These are phyloP conservation scores for Camponotus floridanus DNA, from an alignment of 1,140 invertebrate genomes.

Conservation along the genomic window DNA sequence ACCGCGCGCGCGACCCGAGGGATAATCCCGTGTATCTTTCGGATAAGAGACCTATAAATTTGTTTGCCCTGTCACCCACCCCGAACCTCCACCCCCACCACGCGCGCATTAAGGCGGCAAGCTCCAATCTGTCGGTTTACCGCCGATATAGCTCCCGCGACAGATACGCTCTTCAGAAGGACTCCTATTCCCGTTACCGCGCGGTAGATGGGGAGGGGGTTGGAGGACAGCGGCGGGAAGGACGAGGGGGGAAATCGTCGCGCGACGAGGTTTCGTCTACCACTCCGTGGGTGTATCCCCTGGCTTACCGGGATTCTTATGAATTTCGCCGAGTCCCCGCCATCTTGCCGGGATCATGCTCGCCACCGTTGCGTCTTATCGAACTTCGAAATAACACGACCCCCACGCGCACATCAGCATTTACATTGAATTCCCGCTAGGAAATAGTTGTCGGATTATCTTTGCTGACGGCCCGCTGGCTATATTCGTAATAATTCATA, in stretches of 20 bases:
- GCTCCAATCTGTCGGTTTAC: conserved; percentile 84
- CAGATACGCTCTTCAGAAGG: conserved; percentile 63
- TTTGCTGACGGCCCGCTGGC: conserved; percentile 18
- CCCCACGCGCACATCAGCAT: conserved; percentile 53
- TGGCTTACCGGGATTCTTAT: conserved; percentile 70
- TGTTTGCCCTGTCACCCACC: conserved; percentile 84
- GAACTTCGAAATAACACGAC: conserved; percentile 64
- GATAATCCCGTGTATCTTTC: conserved; percentile 86
- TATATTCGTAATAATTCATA: conserved; percentile 46
- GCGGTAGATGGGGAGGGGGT: conserved; percentile 18
- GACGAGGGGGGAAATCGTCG: conserved; percentile 46
- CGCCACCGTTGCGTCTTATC: conserved; percentile 50
- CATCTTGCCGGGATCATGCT: conserved; percentile 66
- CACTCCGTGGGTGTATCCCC: conserved; percentile 55
- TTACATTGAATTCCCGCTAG: conserved; percentile 60
- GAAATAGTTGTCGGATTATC: conserved; percentile 59
- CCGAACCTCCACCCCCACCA: conserved; percentile 7
- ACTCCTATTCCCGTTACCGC: conserved; percentile 69
- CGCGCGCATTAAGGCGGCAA: conserved; percentile 83
- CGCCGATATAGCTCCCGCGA: conserved; percentile 80
- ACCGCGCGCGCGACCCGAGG: conserved; percentile 71
- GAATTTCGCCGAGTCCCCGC: conserved; percentile 65
- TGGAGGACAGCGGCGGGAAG: conserved; percentile 22
- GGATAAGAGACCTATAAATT: conserved; percentile 86
- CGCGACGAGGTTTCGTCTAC: conserved; percentile 53